Evolutionary conservation across 1,140 invertebrate species (phyloP), one percentile per base, ranked within the genome.

Genomic region (Drosophila azteca): DNA sequence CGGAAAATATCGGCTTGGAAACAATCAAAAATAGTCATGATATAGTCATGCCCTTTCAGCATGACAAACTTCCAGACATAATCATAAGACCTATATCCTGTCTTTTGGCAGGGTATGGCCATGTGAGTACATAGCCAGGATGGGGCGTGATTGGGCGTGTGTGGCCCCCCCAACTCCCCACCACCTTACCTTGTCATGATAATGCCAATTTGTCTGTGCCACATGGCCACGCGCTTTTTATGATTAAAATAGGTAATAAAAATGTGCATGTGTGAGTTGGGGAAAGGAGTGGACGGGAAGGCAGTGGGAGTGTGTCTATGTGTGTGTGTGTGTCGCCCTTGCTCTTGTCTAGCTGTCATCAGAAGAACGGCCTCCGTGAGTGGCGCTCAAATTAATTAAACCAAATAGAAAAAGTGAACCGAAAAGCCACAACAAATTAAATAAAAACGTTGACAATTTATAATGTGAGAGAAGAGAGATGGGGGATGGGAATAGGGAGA

Each of bases 181-280:
- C 24, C 52, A 22, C 48, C 41, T 26, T 49, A 24, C 39, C 20
- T 17, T 50, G 8, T 39, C 39, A 43, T 77, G 64, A 84, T 80
- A 80, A 85, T 80, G 72, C 77, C 66, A 55, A 63, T 79, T 76
- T 68, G 66, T 74, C 73, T 70, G 60, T 80, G 68, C 74, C 77
- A 77, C 77, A 85, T 74, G 72, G 73, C 82, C 73, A 85, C 62
- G 74, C 81, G 82, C 78, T 77, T 81, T 84, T 84, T 81, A 78
- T 81, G 78, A 82, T 81, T 87, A 75, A 81, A 85, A 78, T 78
- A 85, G 76, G 60, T 80, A 70, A 69, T 66, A 53, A 63, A 77
- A 77, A 31, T 69, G 58, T 63, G 52, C 72, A 58, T 57, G 63
- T 62, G 63, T 46, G 71, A 50, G 68, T 13, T 13, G 35, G 35